phyloP scores from a whole-genome alignment of 2,113 vertebrate genomes.

The Salminus brasiliensis region DNA sequence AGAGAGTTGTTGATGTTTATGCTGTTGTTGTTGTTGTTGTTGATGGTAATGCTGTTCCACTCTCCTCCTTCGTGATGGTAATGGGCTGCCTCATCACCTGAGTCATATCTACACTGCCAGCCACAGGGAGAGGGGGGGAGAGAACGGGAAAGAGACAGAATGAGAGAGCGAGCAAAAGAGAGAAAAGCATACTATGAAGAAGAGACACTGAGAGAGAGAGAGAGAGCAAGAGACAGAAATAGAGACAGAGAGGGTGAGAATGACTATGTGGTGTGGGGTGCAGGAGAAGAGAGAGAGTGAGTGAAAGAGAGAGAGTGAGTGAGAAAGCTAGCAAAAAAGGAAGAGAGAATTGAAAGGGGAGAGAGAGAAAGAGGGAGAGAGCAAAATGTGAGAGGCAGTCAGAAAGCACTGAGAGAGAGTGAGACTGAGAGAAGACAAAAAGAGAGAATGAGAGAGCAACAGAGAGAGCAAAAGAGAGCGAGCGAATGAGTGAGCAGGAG shows the following conservation, averaged over 20 bases:
- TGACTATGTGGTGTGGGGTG: no score
- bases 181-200: no score
- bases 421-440: no score
- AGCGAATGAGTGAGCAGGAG: neutral
- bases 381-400: no score
- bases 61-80: conserved; percentile 16
- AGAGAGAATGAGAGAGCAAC: no score
- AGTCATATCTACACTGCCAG: conserved; percentile 34
- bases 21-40: conserved; percentile 11
- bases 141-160: neutral
- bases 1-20: conserved; percentile 16
- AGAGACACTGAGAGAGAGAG: neutral
- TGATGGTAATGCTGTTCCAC: conserved; percentile 15
- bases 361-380: no score
- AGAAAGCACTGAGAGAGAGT: neutral
- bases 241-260: no score
- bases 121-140: conserved; percentile 13
- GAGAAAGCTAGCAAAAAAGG: no score
- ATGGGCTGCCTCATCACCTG: conserved; percentile 47
- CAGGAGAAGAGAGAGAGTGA: no score
- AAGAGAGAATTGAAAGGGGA: no score
- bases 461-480: neutral
- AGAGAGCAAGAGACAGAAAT: neutral
- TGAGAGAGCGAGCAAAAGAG: neutral
- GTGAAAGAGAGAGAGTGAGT: no score